Evolutionary conservation across 2,113 vertebrate genomes (phyloP), one percentile per base, ranked within the genome.

Genomic region (Collichthys lucidus): DNA sequence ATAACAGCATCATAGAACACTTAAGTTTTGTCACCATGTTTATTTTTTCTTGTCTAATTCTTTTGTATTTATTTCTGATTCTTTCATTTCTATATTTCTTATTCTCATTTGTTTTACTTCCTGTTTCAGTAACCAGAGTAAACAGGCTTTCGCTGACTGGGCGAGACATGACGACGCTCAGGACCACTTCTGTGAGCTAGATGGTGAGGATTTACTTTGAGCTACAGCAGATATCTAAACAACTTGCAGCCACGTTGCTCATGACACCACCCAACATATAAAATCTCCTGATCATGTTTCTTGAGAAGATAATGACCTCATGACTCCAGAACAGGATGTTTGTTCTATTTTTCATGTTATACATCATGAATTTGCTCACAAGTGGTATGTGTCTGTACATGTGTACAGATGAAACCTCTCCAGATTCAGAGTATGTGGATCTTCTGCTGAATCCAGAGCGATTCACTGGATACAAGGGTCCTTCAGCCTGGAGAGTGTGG

Each of bases 81-180:
- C 35, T 40, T 40, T 40, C 35, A 40, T 40, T 40, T 40, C 35
- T 40, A 2, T 40, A 40, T 40, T 40, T 9, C 35, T 40, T 17
- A 22, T 56, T 24, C 35, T 8, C 7, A 22, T 56, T 56, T 15
- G 7, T 56, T 1, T 56, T 12, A 22, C 11, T 53, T 64, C 63
- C n/a, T 80, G 15, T 78, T 83, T 63, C 78, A 99, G 98, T 93
- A 96, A 97, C 92, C 97, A 96, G 95, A 99, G 95, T 89, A 99
- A 98, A 92, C 94, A 98, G 93, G 98, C 98, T 56, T 99, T 99
- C 80, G 98, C 95, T 85, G 97, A 98, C 93, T 99, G 98, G 98
- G 97, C 97, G 69, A 95, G 98, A 93, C 97, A 99, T 0, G 98
- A 99, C 78, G 98, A 99, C 52, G 97, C 98, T 73, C 97, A 99